Percentiles rank a stretch among this genome's conserved stretches.
phyloP scores from a whole-genome alignment of 2,113 vertebrate genomes.

The Brachyhypopomus occidentalis region DNA sequence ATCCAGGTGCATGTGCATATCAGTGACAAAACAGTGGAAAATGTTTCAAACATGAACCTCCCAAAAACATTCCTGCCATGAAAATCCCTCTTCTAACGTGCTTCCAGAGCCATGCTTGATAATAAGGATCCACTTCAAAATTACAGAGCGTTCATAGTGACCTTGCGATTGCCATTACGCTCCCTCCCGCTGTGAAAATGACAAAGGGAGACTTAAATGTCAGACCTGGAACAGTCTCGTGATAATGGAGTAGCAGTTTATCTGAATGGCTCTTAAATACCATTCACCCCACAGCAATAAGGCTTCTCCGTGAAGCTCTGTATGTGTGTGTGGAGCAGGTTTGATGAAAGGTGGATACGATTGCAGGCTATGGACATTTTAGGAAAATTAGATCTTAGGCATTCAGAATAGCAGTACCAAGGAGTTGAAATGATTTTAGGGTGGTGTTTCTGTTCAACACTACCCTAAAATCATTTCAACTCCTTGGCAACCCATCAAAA shows the following conservation, averaged over 20 bases:
- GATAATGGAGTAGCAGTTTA: slow-evolving; percentile 53
- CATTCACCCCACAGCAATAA: slow-evolving; percentile 13
- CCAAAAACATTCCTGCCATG: slow-evolving; percentile 54
- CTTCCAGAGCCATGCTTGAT: slow-evolving; percentile 63
- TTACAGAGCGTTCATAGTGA: slow-evolving; percentile 68
- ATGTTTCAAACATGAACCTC: slow-evolving; percentile 19
- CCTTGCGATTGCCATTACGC: slow-evolving; percentile 77
- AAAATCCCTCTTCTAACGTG: slow-evolving; percentile 72
- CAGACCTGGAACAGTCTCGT: slow-evolving; percentile 46
- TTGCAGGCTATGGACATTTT: background rate
- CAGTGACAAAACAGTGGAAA: background rate
- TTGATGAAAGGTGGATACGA: slow-evolving; percentile 10
- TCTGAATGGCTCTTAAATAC: slow-evolving; percentile 41
- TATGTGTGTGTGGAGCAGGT: slow-evolving; percentile 17
- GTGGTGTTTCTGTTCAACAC: too few relatives aligned
- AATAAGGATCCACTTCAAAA: slow-evolving; percentile 68
- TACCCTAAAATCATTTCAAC: background rate
- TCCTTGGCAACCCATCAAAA: background rate
- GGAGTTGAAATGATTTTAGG: too few relatives aligned
- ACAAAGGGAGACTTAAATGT: slow-evolving; percentile 66
- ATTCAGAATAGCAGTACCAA: background rate
- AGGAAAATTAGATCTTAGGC: background rate
- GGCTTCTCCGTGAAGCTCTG: slow-evolving; percentile 1
- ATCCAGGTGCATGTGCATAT: background rate
- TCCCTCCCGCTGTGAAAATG: slow-evolving; percentile 64